Evolutionary conservation across 2,888 invertebrate genomes (phyloP).

Genomic region (Luffia ferchaultella): DNA sequence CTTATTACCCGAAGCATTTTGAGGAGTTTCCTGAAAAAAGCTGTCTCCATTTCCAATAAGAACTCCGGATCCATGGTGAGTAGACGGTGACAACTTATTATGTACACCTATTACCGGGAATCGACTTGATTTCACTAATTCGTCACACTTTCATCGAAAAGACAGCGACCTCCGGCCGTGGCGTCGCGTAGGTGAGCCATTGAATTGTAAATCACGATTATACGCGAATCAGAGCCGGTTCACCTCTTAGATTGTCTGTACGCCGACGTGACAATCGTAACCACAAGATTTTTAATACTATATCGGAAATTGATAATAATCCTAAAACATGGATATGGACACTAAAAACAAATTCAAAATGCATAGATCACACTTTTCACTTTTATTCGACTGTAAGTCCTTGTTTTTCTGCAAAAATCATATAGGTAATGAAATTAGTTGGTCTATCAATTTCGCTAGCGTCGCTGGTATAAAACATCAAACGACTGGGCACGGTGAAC

Average conservation of each 20-base stretch:
- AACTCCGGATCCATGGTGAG: slow-evolving; percentile 23
- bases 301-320: too few species aligned
- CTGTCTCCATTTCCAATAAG: slow-evolving; percentile 29
- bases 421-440: too few species aligned
- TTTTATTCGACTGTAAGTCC: too few species aligned
- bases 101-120: slow-evolving; percentile 9
- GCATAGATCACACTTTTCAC: too few species aligned
- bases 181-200: slow-evolving; percentile 17
- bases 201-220: slow-evolving; percentile 19
- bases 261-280: too few species aligned
- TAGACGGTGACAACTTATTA: slow-evolving; percentile 4
- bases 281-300: too few species aligned
- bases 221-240: slow-evolving; percentile 1
- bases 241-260: not conserved
- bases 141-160: slow-evolving; percentile 38
- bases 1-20: slow-evolving; percentile 41
- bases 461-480: too few species aligned
- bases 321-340: too few species aligned
- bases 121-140: slow-evolving; percentile 34
- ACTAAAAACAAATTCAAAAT: too few species aligned
- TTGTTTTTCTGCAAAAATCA: too few species aligned
- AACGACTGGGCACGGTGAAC: too few species aligned
- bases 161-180: slow-evolving; percentile 5
- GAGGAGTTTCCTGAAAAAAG: slow-evolving; percentile 29
- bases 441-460: too few species aligned